These are phyloP conservation scores for Epistrophe eligans DNA, from an alignment of 2,888 invertebrate species.

Conservation along the genomic window DNA sequence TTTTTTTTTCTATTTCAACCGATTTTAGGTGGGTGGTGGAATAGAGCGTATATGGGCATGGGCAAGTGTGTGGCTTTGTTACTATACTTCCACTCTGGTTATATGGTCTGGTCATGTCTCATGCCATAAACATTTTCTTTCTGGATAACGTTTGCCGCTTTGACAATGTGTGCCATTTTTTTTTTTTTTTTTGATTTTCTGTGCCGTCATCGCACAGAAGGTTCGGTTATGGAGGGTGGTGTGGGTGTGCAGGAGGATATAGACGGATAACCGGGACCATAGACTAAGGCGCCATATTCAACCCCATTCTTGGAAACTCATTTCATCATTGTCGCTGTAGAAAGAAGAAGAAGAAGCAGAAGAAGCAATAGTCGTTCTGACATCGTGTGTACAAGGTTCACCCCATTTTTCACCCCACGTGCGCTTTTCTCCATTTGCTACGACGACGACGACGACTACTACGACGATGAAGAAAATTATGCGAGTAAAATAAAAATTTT, in stretches of 20 bases:
- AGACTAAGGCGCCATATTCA: constrained; percentile 74
- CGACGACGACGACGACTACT: constrained; percentile 27
- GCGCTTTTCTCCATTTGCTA: constrained; percentile 52
- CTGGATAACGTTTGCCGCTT: constrained; percentile 72
- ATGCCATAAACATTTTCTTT: constrained; percentile 69
- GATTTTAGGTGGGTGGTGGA: constrained; percentile 38
- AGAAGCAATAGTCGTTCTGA: constrained; percentile 63
- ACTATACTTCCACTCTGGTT: constrained; percentile 33
- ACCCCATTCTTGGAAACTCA: constrained; percentile 71
- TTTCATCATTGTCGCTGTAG: constrained; percentile 61
- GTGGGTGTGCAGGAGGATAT: constrained; percentile 43
- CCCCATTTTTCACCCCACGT: constrained; percentile 61
- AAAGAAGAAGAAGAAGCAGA: constrained; percentile 41
- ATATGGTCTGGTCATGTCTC: constrained; percentile 74
- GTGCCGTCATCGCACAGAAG: constrained; percentile 55
- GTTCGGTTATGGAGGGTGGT: not conserved
- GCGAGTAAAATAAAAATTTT: constrained; percentile 73
- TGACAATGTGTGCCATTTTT: constrained; percentile 67
- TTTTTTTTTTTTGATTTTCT: constrained; percentile 9
- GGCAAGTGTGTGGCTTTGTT: constrained; percentile 47
- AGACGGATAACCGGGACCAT: constrained; percentile 68
- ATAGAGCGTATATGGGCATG: not conserved
- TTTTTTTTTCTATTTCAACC: constrained; percentile 31
- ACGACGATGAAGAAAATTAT: constrained; percentile 68
- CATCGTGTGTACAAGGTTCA: constrained; percentile 60